These are phyloP conservation scores for Phalacrocorax brasilianus DNA, from an alignment of 2,113 vertebrate species.

Conservation along the genomic window DNA sequence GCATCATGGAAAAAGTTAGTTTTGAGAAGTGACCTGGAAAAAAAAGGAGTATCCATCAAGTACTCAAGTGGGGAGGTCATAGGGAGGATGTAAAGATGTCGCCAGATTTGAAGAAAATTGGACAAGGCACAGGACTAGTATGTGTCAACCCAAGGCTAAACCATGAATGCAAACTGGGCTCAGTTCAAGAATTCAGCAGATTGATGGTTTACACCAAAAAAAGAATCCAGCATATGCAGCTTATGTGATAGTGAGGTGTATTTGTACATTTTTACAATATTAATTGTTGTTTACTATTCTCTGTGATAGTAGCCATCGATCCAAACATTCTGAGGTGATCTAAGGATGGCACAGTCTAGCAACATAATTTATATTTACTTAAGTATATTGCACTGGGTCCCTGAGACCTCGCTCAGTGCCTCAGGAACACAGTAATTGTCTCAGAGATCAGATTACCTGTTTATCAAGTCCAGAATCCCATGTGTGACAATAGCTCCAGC, in stretches of 20 bases:
- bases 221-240: neutral
- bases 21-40: constrained; percentile 50
- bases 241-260: neutral
- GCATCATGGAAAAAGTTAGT: constrained; percentile 5
- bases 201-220: neutral
- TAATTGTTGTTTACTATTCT: neutral
- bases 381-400: neutral
- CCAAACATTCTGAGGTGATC: neutral
- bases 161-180: neutral
- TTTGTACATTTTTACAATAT: neutral
- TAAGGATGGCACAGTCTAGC: neutral
- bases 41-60: neutral
- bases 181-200: neutral
- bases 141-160: neutral
- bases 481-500: neutral
- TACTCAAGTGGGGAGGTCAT: neutral
- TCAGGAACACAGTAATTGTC: neutral
- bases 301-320: neutral
- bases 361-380: neutral
- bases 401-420: neutral
- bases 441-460: neutral
- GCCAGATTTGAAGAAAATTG: neutral
- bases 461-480: neutral
- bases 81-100: neutral
- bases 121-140: neutral